Conservation (phyloP, 2,888 invertebrate species). For the Alloplasta piceator region DNA sequence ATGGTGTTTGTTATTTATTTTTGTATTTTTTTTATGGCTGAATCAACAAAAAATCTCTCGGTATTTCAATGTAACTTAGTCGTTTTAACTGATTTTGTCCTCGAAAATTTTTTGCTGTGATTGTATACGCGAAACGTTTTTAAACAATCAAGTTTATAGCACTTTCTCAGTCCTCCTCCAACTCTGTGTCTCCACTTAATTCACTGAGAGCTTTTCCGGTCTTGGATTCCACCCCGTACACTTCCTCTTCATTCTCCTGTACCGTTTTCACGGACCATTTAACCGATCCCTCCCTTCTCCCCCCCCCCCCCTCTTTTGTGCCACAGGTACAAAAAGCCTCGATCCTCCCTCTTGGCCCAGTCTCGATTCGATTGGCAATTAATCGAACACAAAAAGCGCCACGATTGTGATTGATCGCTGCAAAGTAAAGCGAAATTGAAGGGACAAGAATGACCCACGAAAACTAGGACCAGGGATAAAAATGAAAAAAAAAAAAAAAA, state of each 20-base stretch:
- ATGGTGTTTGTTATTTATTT: too few species aligned
- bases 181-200: slow-evolving; percentile 6
- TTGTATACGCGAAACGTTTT: background rate
- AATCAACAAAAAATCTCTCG: too few species aligned
- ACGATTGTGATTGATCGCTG: too few species aligned
- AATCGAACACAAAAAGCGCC: slow-evolving; percentile 31
- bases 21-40: too few species aligned
- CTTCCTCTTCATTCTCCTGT: slow-evolving; percentile 32
- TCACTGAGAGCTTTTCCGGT: background rate
- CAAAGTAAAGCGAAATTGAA: background rate
- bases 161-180: background rate
- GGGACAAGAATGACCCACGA: background rate
- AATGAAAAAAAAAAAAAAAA: too few species aligned
- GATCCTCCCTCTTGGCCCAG: background rate
- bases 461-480: background rate
- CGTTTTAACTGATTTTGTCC: too few species aligned
- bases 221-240: slow-evolving; percentile 2
- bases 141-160: slow-evolving; percentile 22
- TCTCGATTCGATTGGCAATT: slow-evolving; percentile 20
- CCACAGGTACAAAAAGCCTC: background rate
- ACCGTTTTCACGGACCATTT: slow-evolving; percentile 49
- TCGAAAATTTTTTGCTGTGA: too few species aligned
- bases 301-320: background rate
- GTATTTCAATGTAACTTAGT: too few species aligned
- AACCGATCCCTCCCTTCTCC: slow-evolving; percentile 1